A percentile compares a stretch with the other conserved stretches of the same genome.
These are phyloP conservation scores for Rhabdophis nuchalis DNA, from an alignment of 2,797 vertebrate species.

Conservation along the genomic window DNA sequence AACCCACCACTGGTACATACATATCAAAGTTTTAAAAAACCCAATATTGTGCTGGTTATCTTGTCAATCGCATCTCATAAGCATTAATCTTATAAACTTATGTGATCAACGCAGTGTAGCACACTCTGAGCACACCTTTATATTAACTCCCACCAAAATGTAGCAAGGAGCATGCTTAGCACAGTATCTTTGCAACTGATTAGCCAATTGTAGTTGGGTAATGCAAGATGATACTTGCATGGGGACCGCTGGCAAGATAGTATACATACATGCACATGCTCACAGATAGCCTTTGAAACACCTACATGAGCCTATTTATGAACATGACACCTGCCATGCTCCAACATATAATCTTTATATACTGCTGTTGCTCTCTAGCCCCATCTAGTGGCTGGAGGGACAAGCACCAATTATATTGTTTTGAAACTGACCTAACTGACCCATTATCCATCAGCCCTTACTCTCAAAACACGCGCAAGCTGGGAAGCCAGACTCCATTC, in stretches of 20 bases:
- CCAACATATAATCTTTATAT: too few species aligned
- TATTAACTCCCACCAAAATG: not conserved
- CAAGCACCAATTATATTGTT: too few species aligned
- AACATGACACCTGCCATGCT: too few species aligned
- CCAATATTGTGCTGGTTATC: not conserved
- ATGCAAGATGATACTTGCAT: not conserved
- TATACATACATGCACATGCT: not conserved
- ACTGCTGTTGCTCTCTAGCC: too few species aligned
- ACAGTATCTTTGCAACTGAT: not conserved
- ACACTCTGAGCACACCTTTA: not conserved
- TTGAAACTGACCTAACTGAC: too few species aligned
- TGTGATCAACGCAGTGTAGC: not conserved
- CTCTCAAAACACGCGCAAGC: too few species aligned
- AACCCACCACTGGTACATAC: too few species aligned
- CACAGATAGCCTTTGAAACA: not conserved
- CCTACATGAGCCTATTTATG: not conserved
- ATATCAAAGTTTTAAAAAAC: not conserved
- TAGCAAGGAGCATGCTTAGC: not conserved
- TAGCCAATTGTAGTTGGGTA: not conserved
- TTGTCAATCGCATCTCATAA: not conserved
- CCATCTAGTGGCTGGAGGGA: too few species aligned
- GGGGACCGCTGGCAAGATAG: not conserved
- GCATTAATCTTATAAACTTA: not conserved
- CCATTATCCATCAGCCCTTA: too few species aligned
- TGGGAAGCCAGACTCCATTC: too few species aligned